Evolutionary conservation across 2,888 invertebrate genomes (phyloP), one percentile per base, ranked within the genome.

Genomic region (Fragum whitleyi): DNA sequence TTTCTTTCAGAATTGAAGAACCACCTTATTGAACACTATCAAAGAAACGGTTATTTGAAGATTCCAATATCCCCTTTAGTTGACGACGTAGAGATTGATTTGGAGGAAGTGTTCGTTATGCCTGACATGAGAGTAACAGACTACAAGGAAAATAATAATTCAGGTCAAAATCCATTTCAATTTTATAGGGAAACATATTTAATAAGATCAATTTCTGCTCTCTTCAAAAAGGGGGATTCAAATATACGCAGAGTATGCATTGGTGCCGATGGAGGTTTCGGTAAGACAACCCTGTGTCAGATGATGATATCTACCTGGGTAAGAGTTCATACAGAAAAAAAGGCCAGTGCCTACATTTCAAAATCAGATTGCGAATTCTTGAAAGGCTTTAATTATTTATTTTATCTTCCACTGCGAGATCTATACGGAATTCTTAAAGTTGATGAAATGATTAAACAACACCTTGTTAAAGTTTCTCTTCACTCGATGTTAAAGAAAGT

Each of bases 281-380:
- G 73, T 29, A 73, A 73, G 47, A 73, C 61, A 51, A 47, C 73
- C 0, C 51, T 73, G 19, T 61, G 61, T 28, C 39, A 62, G 42
- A 42, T 9, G 26, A 61, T 73, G n/a, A 19, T 62, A 16, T 32
- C 42, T 9, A 29, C 73, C 1, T 73, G 73, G 73, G 42, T 47
- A 28, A 61, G n/a, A 23, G 62, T 61, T 19, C 57, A 47, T 19
- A 39, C 36, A 2, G 29, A 47, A 23, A 62, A 47, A 6, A 62
- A 39, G 28, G 28, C 3, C 5, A 5, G 19, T 19, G 32, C 16
- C 9, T 19, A 32, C 32, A 53, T 53, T 21, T 19, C 19, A 16
- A 53, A 53, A 19, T 6, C 39, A 39, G 39, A 39, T 39, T 9
- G 6, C 14, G 26, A 62, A 9, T 19, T 62, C 62, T 5, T 62